phyloP scores from a whole-genome alignment of 2,797 vertebrate genomes.

The Odontamblyopus rebecca region DNA sequence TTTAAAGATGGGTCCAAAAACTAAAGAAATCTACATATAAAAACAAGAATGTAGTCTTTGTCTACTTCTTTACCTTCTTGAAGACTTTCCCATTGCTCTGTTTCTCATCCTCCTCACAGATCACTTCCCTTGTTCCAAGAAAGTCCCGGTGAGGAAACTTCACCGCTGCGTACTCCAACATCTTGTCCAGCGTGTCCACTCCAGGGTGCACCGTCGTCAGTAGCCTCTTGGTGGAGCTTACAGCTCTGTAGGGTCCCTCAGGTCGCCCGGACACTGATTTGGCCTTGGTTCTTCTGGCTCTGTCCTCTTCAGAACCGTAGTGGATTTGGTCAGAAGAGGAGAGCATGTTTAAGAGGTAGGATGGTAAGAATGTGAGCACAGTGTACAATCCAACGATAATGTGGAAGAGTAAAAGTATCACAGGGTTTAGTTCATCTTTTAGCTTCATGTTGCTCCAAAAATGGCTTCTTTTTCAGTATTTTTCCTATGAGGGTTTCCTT shows the following conservation, averaged over 20 bases:
- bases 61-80: constrained; percentile 84
- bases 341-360: constrained; percentile 75
- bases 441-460: constrained; percentile 82
- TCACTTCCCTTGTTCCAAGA: constrained; percentile 88
- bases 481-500: background rate
- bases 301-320: constrained; percentile 75
- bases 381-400: constrained; percentile 84
- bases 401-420: constrained; percentile 86
- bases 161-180: constrained; percentile 82
- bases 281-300: constrained; percentile 83
- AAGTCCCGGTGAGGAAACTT: constrained; percentile 84
- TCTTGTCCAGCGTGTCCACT: constrained; percentile 87
- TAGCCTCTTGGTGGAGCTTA: constrained; percentile 79
- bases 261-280: constrained; percentile 75
- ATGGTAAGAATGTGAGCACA: constrained; percentile 84
- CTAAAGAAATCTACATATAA: no score
- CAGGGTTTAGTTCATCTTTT: constrained; percentile 87
- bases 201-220: constrained; percentile 81
- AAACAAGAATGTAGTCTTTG: background rate
- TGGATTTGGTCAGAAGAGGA: constrained; percentile 45
- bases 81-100: constrained; percentile 91
- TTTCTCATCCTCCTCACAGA: constrained; percentile 90
- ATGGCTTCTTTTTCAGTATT: no score
- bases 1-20: no score
- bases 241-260: constrained; percentile 84